These are phyloP conservation scores for Exocentrus adspersus DNA, from an alignment of 2,888 invertebrate genomes.

Conservation along the genomic window DNA sequence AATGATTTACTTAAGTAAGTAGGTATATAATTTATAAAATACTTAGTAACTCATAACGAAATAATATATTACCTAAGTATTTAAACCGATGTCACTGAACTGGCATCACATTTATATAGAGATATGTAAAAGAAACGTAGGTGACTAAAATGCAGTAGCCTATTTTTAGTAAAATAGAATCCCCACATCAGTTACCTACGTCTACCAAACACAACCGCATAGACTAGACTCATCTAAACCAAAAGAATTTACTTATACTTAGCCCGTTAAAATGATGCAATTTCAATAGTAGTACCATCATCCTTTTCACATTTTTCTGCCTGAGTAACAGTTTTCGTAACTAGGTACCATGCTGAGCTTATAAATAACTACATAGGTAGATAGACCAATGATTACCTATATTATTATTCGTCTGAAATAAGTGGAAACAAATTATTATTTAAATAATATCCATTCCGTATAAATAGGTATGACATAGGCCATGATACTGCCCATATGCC, in stretches of 20 bases:
- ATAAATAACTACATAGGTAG: no score
- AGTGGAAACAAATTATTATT: no score
- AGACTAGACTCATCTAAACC: constrained; percentile 21
- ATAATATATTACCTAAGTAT: neutral
- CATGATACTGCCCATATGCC: no score
- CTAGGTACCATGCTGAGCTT: neutral
- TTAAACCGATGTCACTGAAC: constrained; percentile 18
- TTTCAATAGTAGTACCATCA: constrained; percentile 11
- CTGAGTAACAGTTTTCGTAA: constrained; percentile 3
- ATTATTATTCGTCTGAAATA: no score
- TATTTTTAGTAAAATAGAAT: constrained; percentile 39
- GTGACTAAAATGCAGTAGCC: constrained; percentile 15
- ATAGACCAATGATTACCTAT: no score
- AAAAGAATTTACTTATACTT: constrained; percentile 25
- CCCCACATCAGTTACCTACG: constrained; percentile 18
- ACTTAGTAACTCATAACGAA: no score
- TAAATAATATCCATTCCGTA: no score
- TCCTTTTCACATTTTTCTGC: constrained; percentile 17
- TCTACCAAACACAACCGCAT: constrained; percentile 20
- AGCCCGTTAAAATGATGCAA: constrained; percentile 21
- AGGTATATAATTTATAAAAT: no score
- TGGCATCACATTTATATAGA: neutral
- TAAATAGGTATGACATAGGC: no score
- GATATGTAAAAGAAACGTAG: constrained; percentile 13
- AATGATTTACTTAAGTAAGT: no score